These are phyloP conservation scores for Ochropleura plecta DNA, from an alignment of 2,888 invertebrate species.

Conservation along the genomic window DNA sequence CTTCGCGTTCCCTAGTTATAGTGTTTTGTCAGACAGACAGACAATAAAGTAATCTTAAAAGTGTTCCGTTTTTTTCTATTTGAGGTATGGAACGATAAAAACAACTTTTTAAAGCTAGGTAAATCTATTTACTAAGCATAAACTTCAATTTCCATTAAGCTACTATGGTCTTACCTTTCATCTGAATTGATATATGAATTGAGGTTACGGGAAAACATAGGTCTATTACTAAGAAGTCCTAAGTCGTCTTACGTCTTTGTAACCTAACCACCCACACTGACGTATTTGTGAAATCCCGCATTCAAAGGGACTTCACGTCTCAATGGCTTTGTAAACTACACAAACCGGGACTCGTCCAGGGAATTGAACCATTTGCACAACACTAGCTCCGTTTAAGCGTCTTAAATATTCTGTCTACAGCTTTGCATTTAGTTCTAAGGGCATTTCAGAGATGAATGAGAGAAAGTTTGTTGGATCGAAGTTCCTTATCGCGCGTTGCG, in stretches of 20 bases:
- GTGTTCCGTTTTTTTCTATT: too few species aligned
- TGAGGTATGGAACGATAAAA: too few species aligned
- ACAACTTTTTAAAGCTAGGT: background rate
- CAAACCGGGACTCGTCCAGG: constrained; percentile 20
- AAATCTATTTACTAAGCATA: background rate
- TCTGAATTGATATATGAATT: constrained; percentile 23
- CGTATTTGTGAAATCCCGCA: constrained; percentile 34
- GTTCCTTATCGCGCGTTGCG: too few species aligned
- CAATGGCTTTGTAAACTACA: constrained; percentile 28
- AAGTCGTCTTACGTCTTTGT: constrained; percentile 6
- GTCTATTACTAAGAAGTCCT: constrained; percentile 6
- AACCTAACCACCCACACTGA: constrained; percentile 1
- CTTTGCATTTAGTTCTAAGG: constrained; percentile 7
- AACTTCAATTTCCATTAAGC: background rate
- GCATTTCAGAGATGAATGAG: background rate
- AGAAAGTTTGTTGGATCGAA: background rate
- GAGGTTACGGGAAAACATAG: constrained; percentile 29
- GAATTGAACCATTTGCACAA: constrained; percentile 39
- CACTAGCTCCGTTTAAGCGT: constrained; percentile 40
- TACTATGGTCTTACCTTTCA: constrained; percentile 6
- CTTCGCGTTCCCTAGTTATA: too few species aligned
- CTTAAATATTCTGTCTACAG: constrained; percentile 36
- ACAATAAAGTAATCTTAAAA: too few species aligned
- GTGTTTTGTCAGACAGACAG: too few species aligned
- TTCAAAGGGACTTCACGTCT: constrained; percentile 27